Evolutionary conservation across 2,888 invertebrate genomes (phyloP).

Genomic region (Megalurothrips usitatus): DNA sequence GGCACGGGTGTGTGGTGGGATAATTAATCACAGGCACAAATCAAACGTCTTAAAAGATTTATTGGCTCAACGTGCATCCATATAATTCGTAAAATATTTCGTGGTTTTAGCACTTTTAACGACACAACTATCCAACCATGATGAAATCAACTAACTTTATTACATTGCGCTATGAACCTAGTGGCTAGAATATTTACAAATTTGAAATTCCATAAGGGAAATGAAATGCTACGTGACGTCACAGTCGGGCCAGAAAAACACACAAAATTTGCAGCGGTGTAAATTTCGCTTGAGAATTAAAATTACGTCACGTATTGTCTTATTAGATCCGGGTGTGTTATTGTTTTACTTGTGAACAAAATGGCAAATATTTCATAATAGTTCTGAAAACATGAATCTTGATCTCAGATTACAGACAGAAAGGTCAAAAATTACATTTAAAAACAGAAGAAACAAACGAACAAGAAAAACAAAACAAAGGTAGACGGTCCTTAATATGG

Average conservation of each 20-base stretch:
- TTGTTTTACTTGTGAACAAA: neutral
- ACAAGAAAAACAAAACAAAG: no score
- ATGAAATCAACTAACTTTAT: neutral
- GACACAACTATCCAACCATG: neutral
- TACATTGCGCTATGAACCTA: neutral
- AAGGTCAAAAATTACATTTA: neutral
- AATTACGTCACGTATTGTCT: neutral
- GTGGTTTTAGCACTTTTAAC: slow-evolving; percentile 5
- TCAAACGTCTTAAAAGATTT: slow-evolving; percentile 23
- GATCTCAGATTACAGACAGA: neutral
- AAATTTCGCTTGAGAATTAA: neutral
- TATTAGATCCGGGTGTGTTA: neutral
- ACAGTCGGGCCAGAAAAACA: neutral
- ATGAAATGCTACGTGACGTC: neutral
- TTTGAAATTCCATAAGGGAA: neutral
- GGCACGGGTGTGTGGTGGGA: neutral
- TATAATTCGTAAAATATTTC: slow-evolving; percentile 18
- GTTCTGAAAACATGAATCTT: no score
- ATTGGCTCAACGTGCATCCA: slow-evolving; percentile 17
- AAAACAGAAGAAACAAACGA: neutral
- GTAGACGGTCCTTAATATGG: no score
- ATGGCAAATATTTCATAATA: neutral
- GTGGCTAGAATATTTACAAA: slow-evolving; percentile 5
- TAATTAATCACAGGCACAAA: neutral
- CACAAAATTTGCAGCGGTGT: neutral